Percentiles rank a stretch among this genome's conserved stretches.
These are phyloP conservation scores for Galeopterus variegatus DNA, from an alignment of 2,113 vertebrate genomes.

Conservation along the genomic window DNA sequence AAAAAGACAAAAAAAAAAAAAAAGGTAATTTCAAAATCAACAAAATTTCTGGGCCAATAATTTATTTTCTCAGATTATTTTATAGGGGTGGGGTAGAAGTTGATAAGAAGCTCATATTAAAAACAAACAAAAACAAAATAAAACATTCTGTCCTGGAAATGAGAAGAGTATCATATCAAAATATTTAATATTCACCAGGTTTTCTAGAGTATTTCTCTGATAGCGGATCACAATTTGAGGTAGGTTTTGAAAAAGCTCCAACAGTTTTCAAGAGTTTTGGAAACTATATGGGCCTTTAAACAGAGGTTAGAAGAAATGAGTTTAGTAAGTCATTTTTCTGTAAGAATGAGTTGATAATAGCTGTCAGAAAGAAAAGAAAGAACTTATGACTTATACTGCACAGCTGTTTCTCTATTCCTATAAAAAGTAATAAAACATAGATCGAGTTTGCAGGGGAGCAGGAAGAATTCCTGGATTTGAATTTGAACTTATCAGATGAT, in stretches of 20 bases:
- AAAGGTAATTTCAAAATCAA: conserved; percentile 12
- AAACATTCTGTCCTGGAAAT: conserved; percentile 31
- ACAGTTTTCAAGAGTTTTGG: background rate
- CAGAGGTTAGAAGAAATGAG: background rate
- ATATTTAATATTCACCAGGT: background rate
- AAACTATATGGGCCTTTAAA: background rate
- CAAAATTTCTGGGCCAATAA: background rate
- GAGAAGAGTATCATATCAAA: background rate
- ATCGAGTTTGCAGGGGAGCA: background rate
- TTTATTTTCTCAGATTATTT: background rate
- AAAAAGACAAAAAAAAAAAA: too few relatives aligned
- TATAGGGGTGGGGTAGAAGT: background rate
- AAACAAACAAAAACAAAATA: conserved; percentile 40
- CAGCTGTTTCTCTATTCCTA: conserved; percentile 12
- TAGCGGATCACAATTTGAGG: background rate
- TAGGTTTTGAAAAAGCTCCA: background rate
- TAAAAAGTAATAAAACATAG: conserved; percentile 46
- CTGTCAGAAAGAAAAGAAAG: conserved; percentile 53
- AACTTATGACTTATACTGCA: background rate
- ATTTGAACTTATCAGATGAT: conserved; percentile 26
- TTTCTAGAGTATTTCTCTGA: background rate
- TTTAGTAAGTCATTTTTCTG: conserved; percentile 55
- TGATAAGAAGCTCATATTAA: background rate
- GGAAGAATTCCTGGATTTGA: conserved; percentile 10
- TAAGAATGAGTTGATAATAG: conserved; percentile 42